phyloP scores from a whole-genome alignment of 2,888 invertebrate species.

The Acrobasis repandana region DNA sequence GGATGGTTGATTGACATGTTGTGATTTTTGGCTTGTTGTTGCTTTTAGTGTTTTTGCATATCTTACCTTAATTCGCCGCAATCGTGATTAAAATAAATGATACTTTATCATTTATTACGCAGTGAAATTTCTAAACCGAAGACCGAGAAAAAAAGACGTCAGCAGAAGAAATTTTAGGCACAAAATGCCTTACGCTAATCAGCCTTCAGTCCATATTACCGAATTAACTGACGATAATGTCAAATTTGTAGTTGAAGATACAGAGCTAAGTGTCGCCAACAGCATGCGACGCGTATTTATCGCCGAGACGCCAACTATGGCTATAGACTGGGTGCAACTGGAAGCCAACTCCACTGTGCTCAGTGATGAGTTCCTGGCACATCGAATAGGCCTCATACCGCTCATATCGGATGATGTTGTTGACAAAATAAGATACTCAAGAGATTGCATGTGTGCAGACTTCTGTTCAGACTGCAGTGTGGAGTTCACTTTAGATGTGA shows the following conservation, averaged over 20 bases:
- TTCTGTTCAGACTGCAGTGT: slow-evolving; percentile 99
- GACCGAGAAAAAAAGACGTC: too few species aligned
- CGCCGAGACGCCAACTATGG: slow-evolving; percentile 79
- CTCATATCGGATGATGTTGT: slow-evolving; percentile 97
- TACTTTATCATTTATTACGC: too few species aligned
- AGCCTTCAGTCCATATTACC: slow-evolving; percentile 97
- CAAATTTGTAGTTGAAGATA: slow-evolving; percentile 98
- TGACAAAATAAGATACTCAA: slow-evolving; percentile 95
- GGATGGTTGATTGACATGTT: too few species aligned
- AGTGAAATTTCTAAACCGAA: too few species aligned
- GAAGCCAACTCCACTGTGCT: slow-evolving; percentile 99
- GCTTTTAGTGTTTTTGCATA: too few species aligned
- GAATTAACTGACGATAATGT: slow-evolving; percentile 93
- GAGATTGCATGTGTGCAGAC: slow-evolving; percentile 98
- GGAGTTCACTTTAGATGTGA: slow-evolving; percentile 98
- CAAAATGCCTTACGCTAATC: slow-evolving; percentile 98
- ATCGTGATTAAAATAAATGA: too few species aligned
- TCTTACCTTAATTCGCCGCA: too few species aligned
- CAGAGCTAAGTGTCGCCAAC: slow-evolving; percentile 98
- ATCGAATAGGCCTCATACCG: slow-evolving; percentile 97
- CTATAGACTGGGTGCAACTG: slow-evolving; percentile 85
- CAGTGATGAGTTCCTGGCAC: slow-evolving; percentile 99
- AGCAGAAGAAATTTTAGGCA: neutral
- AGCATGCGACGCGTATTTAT: slow-evolving; percentile 98
- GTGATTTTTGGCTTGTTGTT: too few species aligned